Conservation (phyloP, 2,113 vertebrate species). For the Mesoclemmys tuberculata region DNA sequence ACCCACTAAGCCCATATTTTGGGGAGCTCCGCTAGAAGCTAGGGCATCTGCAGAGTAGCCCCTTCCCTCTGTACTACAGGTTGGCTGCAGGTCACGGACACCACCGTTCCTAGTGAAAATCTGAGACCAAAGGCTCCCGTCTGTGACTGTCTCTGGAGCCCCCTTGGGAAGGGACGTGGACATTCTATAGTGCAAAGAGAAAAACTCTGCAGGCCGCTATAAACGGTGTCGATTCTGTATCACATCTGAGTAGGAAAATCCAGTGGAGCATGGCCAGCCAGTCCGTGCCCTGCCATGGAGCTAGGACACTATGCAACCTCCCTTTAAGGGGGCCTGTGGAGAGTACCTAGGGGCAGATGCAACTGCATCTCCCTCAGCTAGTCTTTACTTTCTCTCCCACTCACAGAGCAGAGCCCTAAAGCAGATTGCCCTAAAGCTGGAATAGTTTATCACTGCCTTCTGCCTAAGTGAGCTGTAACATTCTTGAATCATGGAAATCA, state of each 20-base stretch:
- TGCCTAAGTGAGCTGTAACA: neutral
- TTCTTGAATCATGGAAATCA: slow-evolving; percentile 46
- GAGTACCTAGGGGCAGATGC: neutral
- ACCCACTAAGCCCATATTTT: neutral
- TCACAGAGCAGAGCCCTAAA: neutral
- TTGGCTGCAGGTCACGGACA: neutral
- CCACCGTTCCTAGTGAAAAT: neutral
- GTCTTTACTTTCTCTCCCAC: neutral
- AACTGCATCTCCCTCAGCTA: neutral
- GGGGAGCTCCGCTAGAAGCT: neutral
- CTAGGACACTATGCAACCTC: neutral
- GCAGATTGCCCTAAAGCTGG: neutral
- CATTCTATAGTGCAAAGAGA: neutral
- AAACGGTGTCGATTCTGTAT: neutral
- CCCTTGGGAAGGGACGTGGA: neutral
- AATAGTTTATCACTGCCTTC: neutral
- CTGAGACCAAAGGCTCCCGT: neutral
- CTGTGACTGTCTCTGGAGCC: neutral
- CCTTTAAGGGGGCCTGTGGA: neutral
- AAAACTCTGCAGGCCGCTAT: neutral
- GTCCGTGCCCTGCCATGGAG: neutral
- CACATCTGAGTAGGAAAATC: neutral
- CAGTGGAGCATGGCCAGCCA: neutral
- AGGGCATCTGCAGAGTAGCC: neutral
- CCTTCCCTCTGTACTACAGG: neutral